Evolutionary conservation across 1,140 invertebrate species (phyloP).

Genomic region (Platyura marginata): DNA sequence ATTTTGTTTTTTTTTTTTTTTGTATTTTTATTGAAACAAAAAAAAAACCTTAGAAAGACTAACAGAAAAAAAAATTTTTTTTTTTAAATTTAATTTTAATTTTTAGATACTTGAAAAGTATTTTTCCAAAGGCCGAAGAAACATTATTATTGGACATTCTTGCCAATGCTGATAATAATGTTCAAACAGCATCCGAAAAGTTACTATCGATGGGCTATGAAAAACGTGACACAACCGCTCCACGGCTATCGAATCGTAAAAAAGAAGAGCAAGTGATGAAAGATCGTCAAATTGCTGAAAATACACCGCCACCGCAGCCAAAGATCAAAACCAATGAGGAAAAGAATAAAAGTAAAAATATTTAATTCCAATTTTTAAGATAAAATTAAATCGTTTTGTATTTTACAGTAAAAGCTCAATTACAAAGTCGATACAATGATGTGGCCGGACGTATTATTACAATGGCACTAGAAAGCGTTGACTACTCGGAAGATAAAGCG

Average conservation of each 20-base stretch:
- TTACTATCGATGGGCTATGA: slow-evolving; percentile 58
- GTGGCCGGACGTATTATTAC: slow-evolving; percentile 60
- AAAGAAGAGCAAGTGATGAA: slow-evolving; percentile 30
- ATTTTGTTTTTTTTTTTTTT: too few relatives aligned
- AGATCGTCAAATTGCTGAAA: slow-evolving; percentile 25
- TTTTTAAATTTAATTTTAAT: slow-evolving; percentile 11
- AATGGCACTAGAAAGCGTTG: slow-evolving; percentile 72
- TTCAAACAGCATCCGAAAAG: slow-evolving; percentile 64
- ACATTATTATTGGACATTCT: slow-evolving; percentile 69
- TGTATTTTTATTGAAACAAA: too few relatives aligned
- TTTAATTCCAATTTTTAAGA: slow-evolving; percentile 1
- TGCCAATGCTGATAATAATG: slow-evolving; percentile 71
- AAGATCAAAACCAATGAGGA: slow-evolving; percentile 50
- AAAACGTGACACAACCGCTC: slow-evolving; percentile 44
- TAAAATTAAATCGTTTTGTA: slow-evolving; percentile 2
- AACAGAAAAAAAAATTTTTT: too few relatives aligned
- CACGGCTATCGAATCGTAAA: slow-evolving; percentile 22
- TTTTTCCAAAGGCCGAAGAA: slow-evolving; percentile 81
- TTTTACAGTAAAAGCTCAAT: slow-evolving; percentile 44
- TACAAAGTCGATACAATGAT: slow-evolving; percentile 54
- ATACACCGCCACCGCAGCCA: slow-evolving; percentile 30
- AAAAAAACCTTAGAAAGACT: too few relatives aligned
- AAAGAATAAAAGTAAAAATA: slow-evolving; percentile 45
- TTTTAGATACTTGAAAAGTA: slow-evolving; percentile 70
- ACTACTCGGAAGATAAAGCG: slow-evolving; percentile 62